Evolutionary conservation across 1,140 invertebrate species (phyloP), one percentile per base, ranked within the genome.

Genomic region (Ganaspis sp.): DNA sequence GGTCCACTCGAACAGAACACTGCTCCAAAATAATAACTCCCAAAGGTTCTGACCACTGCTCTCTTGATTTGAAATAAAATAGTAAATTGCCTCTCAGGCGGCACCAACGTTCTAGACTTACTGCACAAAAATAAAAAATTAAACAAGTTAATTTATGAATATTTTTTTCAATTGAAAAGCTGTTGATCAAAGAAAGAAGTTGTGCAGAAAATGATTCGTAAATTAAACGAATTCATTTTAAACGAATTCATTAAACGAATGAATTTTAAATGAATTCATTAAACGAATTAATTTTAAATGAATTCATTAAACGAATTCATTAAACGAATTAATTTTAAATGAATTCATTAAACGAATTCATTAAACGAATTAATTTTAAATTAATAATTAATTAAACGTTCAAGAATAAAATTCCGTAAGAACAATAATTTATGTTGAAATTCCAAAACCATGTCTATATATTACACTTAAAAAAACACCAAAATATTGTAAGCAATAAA

Each of bases 51-150:
- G 96, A 96, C 93, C 95, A 96, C 86, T 95, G 95, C 89, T 98
- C 97, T 79, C 95, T 94, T 29, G 95, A 95, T 90, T 98, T 98
- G 88, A 98, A 95, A 91, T 98, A 99, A 92, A 99, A 99, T 69
- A 99, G 91, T 4, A 99, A 91, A 92, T 99, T 99, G 72, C 98
- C 98, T 85, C 96, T 93, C 19, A 99, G 92, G 75, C 97, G 94
- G 92, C 97, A 98, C 95, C 96, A 98, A 88, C 97, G 92, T 87
- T 97, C 95, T 77, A 94, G 92, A 89, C 94, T 96, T 78, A 96
- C 97, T 98, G 91, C 72, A 91, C 88, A 87, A 86, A 73, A 81
- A 78, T 84, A 21, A 45, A 83, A 75, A 79, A 82, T 80, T 12
- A 77, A 34, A 34, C 19, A 75, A 72, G 76, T 21, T 5, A 64